Conservation (phyloP, 2,113 vertebrate genomes). For the Pipra filicauda region DNA sequence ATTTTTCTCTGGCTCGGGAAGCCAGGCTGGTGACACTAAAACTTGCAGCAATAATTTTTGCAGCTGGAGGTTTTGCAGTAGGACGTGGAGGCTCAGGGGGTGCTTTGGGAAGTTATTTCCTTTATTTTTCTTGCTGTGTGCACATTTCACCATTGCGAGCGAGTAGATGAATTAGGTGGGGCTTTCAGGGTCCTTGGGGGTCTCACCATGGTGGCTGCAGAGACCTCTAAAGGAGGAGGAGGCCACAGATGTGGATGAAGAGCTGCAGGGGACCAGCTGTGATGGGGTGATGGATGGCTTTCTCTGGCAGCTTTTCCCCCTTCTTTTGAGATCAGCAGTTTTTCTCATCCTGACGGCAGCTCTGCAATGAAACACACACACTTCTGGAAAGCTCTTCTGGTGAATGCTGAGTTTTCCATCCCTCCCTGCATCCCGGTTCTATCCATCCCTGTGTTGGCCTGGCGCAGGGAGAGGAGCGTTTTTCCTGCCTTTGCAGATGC, state of each 20-base stretch:
- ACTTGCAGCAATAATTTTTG: background rate
- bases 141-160: rapidly evolving
- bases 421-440: background rate
- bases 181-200: background rate
- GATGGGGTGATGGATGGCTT: background rate
- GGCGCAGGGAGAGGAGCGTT: rapidly evolving
- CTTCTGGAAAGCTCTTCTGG: background rate
- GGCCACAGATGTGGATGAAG: background rate
- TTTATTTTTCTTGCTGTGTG: rapidly evolving
- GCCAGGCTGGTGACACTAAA: background rate
- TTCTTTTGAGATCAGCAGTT: background rate
- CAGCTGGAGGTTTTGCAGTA: background rate
- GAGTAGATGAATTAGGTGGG: background rate
- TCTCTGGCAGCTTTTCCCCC: background rate
- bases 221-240: background rate
- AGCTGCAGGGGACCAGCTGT: background rate
- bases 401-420: background rate
- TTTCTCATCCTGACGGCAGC: background rate
- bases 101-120: background rate
- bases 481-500: background rate
- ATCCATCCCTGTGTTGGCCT: rapidly evolving
- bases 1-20: background rate
- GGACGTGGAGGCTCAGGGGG: rapidly evolving
- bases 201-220: background rate
- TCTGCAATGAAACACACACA: background rate